Evolutionary conservation across 2,888 invertebrate species (phyloP), one percentile per base, ranked within the genome.

Genomic region (Siphonodentalium dalli): DNA sequence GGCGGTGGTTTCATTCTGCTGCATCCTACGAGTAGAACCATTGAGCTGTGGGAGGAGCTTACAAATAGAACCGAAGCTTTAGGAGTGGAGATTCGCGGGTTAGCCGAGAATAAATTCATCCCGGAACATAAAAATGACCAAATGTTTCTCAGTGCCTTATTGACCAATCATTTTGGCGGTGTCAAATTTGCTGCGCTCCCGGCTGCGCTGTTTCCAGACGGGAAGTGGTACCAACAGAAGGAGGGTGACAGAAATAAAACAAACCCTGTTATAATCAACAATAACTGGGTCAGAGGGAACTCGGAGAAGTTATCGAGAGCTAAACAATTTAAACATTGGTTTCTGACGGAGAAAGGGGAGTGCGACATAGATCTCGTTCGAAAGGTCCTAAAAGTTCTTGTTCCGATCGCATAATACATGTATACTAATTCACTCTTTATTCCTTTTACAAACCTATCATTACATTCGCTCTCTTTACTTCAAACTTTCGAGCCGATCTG

Each of bases 241-340:
- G 55, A 59, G 15, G 43, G 51, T 8, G 27, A 54, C 13, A 37
- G 59, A 21, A 33, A 60, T 21, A 50, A 55, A 26, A 9, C 31
- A 1, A 54, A 52, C 13, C 68, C 68, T 0, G 33, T 63, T 15
- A 46, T 72, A 15, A 63, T 72, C 31, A 66, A 70, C 53, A 70
- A 70, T 51, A 70, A 72, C 40, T 72, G 70, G 70, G 59, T 68
- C 0, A 24, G 60, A 18, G 70, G 70, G n/a, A 69, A 70, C 27
- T 23, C 38, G 9, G 59, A 33, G 6, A 72, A 72, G 51, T 56
- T 63, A 21, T 45, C 48, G 4, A 35, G 72, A 40, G 72, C 72
- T 7, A 67, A 66, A 41, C 50, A 62, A 29, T 72, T 64, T 63
- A 62, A 62, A n/a, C 72, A 72, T 40, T 72, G 72, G 72, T 72